Conservation (phyloP, 2,113 vertebrate species). For the Oreocharis arfaki region DNA sequence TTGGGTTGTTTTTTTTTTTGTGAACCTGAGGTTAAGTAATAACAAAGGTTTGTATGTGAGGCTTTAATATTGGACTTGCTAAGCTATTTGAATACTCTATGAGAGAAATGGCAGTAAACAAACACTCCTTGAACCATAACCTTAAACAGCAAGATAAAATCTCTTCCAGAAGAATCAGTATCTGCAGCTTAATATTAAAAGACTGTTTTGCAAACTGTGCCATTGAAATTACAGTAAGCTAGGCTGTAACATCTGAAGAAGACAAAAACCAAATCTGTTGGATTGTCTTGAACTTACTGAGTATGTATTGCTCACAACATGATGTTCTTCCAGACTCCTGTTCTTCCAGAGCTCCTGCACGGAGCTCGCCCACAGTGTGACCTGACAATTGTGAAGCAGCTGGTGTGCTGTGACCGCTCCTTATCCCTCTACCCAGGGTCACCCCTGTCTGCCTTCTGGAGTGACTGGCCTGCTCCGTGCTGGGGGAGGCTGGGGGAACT, state of each 20-base stretch:
- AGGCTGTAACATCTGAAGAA: neutral
- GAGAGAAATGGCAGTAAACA: neutral
- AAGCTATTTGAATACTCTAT: neutral
- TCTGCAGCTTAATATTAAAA: neutral
- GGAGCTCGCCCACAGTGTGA: neutral
- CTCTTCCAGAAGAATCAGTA: neutral
- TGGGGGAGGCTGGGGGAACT: neutral
- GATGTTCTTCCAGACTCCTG: neutral
- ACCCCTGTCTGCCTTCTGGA: neutral
- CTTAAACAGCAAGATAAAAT: neutral
- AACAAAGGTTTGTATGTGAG: neutral
- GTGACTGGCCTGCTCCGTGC: fast-evolving
- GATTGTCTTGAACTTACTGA: neutral
- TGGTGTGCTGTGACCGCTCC: fast-evolving
- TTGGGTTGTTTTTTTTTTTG: neutral
- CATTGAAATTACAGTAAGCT: neutral
- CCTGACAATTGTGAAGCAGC: neutral
- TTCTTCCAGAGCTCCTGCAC: too few relatives aligned
- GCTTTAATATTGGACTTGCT: neutral
- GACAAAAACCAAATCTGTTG: neutral
- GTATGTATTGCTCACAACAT: fast-evolving
- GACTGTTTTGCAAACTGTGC: neutral
- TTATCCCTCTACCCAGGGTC: neutral
- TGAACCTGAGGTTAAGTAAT: neutral
- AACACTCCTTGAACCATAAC: neutral